Base-by-base conservation (phyloP, 2,113 vertebrate species). In the Elephantulus edwardii region DNA sequence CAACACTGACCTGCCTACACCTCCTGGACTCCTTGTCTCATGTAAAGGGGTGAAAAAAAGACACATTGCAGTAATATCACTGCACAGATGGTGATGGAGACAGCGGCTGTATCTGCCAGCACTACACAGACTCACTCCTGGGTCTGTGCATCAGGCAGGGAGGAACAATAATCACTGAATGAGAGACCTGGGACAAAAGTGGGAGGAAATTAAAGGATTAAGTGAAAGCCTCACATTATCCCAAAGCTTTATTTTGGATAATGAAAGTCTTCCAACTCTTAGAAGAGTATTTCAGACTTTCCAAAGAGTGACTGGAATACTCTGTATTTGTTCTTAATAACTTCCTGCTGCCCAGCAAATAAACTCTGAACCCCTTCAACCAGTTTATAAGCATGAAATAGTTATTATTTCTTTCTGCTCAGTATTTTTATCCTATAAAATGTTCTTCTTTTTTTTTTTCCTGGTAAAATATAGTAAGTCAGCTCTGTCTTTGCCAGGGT, bases 231-330 rank as follows among this genome's bases (percentile, higher is more conserved):
- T 74, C 30, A 38, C 30, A 8, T 9, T n/a, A 79, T 22, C 64
- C n/a, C 44, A 75, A 86, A 82, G 44, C 35, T 62, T 62, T 35
- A 33, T 82, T 86, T 35, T 76, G n/a, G n/a, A 77, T 76, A 82
- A 38, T 40, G 26, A 50, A 64, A 88, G 68, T 62, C 58, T 92
- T 83, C 74, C n/a, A 77, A 62, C 13, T 70, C n/a, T 56, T 64
- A 68, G 4, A 80, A 90, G 64, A 71, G 58, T 11, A 75, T 16
- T 58, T 58, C 42, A 78, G 38, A 72, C 83, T 56, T 84, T 58
- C 50, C 50, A 75, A 17, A 84, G 46, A 42, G 40, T 28, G 20
- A 12, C 35, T 80, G 26, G 77, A 78, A 83, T 44, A 56, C 20
- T 56, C 28, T 75, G 11, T n/a, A 48, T 42, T 62, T 26, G 30